phyloP scores from a whole-genome alignment of 2,797 vertebrate species.

The Iguana delicatissima region DNA sequence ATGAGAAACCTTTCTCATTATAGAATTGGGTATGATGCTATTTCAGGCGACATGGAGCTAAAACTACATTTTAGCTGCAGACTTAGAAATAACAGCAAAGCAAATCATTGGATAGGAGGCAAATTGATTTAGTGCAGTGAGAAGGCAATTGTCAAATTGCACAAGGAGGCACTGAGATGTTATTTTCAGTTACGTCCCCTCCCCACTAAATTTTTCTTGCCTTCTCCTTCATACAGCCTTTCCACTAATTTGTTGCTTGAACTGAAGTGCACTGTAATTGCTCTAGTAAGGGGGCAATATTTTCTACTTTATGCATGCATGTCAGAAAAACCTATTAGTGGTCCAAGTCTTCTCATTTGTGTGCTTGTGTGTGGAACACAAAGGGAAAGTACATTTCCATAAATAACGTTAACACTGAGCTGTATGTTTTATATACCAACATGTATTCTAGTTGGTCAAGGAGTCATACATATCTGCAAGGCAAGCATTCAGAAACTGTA shows the following conservation, averaged over 20 bases:
- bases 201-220: constrained; percentile 60
- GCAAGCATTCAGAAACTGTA: constrained; percentile 1
- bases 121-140: constrained; percentile 54
- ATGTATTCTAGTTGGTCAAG: constrained; percentile 60
- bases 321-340: constrained; percentile 56
- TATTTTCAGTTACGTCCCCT: constrained; percentile 62
- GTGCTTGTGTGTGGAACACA: constrained; percentile 54
- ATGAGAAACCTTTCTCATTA: constrained; percentile 25
- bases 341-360: constrained; percentile 47
- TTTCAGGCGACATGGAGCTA: constrained; percentile 17
- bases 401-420: constrained; percentile 63
- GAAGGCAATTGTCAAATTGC: constrained; percentile 43
- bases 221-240: constrained; percentile 16
- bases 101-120: constrained; percentile 49
- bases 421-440: constrained; percentile 55
- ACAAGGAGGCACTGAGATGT: constrained; percentile 34
- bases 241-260: constrained; percentile 68
- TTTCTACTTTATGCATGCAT: constrained; percentile 56
- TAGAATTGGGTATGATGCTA: constrained; percentile 25
- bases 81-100: neutral
- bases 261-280: constrained; percentile 66
- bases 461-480: constrained; percentile 51
- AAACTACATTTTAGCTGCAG: constrained; percentile 26
- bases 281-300: constrained; percentile 54
- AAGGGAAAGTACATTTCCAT: constrained; percentile 43